phyloP scores from a whole-genome alignment of 2,888 invertebrate species.

The Arctia plantaginis region DNA sequence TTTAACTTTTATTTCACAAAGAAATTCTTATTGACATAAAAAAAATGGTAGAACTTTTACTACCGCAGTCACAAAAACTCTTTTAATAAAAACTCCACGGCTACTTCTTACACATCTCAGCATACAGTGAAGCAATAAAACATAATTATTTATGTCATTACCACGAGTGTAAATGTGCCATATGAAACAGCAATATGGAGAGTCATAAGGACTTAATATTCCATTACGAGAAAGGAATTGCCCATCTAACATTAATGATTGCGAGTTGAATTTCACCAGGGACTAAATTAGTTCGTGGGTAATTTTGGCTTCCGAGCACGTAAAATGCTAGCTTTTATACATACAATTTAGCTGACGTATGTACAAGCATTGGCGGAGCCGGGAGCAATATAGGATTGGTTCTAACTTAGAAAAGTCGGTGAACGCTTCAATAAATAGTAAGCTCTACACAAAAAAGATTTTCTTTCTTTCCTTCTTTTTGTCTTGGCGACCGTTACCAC shows the following conservation, averaged over 20 bases:
- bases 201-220: constrained; percentile 2
- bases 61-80: background rate
- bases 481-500: background rate
- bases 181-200: background rate
- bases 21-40: background rate
- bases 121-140: background rate
- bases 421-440: background rate
- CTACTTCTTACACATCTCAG: background rate
- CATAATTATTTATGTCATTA: background rate
- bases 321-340: background rate
- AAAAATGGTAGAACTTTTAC: background rate
- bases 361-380: background rate
- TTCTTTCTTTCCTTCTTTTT: background rate
- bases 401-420: background rate
- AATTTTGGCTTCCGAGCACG: background rate
- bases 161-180: background rate
- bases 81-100: background rate
- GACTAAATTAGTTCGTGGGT: background rate
- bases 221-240: background rate
- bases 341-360: background rate
- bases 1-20: background rate
- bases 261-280: background rate
- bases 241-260: constrained; percentile 4
- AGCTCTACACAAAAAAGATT: background rate
- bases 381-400: background rate